A percentile compares a stretch with the other conserved stretches of the same genome.
Evolutionary conservation across 2,888 invertebrate genomes (phyloP).

Genomic region (Apeira syringaria): DNA sequence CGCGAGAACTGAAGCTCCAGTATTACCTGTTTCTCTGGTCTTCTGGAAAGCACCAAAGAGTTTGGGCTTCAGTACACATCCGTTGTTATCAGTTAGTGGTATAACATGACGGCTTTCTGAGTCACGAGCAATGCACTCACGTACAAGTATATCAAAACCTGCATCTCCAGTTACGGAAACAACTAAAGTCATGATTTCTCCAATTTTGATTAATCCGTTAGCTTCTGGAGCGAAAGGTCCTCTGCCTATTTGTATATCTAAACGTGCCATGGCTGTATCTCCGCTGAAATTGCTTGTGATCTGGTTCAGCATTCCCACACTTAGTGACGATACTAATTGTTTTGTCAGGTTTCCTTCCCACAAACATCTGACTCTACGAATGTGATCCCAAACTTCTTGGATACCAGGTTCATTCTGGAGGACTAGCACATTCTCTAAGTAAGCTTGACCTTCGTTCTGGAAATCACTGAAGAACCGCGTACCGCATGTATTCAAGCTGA

Average conservation of each 20-base stretch:
- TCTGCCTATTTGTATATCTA: slow-evolving; percentile 90
- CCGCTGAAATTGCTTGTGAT: slow-evolving; percentile 93
- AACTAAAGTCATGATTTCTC: slow-evolving; percentile 91
- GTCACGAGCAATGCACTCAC: slow-evolving; percentile 90
- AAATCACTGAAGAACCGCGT: slow-evolving; percentile 91
- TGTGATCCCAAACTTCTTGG: slow-evolving; percentile 91
- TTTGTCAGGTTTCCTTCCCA: slow-evolving; percentile 93
- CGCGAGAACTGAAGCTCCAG: slow-evolving; percentile 89
- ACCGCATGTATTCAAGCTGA: slow-evolving; percentile 89
- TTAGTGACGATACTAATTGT: slow-evolving; percentile 88
- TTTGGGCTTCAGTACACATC: slow-evolving; percentile 91
- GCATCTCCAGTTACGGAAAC: slow-evolving; percentile 91
- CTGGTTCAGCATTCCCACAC: slow-evolving; percentile 91
- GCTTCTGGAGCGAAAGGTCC: slow-evolving; percentile 91
- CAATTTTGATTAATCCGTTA: slow-evolving; percentile 90
- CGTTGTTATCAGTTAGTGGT: slow-evolving; percentile 88
- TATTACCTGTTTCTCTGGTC: slow-evolving; percentile 88
- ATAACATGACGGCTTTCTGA: slow-evolving; percentile 86
- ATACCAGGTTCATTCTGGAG: slow-evolving; percentile 91
- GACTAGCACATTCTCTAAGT: slow-evolving; percentile 90
- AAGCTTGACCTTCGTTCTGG: slow-evolving; percentile 89
- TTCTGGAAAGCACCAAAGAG: slow-evolving; percentile 92
- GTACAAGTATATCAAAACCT: slow-evolving; percentile 90
- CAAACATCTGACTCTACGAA: slow-evolving; percentile 89
- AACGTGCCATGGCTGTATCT: slow-evolving; percentile 91